A percentile compares a stretch with the other conserved stretches of the same genome.
These are phyloP conservation scores for Calliopsis andreniformis DNA, from an alignment of 1,140 invertebrate species.

Conservation along the genomic window DNA sequence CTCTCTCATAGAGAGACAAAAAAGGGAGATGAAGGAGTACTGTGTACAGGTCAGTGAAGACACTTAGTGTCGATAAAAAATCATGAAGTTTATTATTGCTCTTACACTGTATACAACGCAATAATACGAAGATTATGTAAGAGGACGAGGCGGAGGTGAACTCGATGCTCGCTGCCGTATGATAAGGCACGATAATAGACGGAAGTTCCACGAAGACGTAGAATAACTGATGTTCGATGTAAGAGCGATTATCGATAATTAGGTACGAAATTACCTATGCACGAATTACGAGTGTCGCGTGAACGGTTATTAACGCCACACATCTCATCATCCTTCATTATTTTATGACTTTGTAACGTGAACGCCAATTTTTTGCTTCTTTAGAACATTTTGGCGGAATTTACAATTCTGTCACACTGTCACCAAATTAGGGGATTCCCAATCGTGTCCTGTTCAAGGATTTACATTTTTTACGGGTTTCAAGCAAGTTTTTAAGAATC, in stretches of 20 bases:
- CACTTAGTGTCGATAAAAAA: conserved; percentile 5
- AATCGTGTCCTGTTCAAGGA: no score
- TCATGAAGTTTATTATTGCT: conserved; percentile 34
- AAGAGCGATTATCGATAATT: conserved; percentile 55
- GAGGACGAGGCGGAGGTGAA: conserved; percentile 7
- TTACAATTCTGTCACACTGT: no score
- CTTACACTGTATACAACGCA: conserved; percentile 5
- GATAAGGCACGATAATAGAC: conserved; percentile 54
- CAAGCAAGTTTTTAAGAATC: no score
- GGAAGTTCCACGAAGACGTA: conserved; percentile 38
- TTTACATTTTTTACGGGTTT: no score
- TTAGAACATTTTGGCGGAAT: no score
- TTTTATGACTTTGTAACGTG: no score
- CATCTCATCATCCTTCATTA: no score
- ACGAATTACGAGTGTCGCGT: conserved; percentile 28
- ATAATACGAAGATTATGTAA: conserved; percentile 47
- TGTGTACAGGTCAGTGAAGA: not conserved
- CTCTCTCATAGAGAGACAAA: no score
- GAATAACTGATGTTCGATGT: conserved; percentile 15
- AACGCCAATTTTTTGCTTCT: no score
- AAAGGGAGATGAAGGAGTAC: not conserved
- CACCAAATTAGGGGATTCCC: no score
- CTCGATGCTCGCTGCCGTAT: not conserved
- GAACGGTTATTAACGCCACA: conserved; percentile 17
- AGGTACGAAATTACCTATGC: no score